These are phyloP conservation scores for Perodicticus potto DNA, from an alignment of 2,797 vertebrate species.

Conservation along the genomic window DNA sequence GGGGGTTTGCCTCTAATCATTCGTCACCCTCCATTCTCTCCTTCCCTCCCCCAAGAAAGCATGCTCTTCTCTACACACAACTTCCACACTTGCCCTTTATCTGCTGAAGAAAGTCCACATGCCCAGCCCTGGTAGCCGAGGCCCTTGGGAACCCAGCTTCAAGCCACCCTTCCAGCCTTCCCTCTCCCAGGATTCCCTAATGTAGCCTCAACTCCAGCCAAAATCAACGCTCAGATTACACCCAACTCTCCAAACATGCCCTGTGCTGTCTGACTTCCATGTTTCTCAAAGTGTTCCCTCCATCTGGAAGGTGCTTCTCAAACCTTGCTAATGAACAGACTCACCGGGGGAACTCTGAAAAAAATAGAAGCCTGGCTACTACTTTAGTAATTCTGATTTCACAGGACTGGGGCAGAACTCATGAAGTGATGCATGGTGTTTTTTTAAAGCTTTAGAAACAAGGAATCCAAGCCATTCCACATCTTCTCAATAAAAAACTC, in stretches of 20 bases:
- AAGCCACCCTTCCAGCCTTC: neutral
- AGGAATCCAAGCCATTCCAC: neutral
- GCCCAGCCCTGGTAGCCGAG: neutral
- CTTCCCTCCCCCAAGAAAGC: neutral
- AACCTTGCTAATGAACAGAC: neutral
- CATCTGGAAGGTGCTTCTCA: neutral
- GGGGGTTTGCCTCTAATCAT: neutral
- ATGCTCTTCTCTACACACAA: neutral
- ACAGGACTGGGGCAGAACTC: neutral
- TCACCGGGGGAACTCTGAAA: neutral
- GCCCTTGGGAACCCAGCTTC: neutral
- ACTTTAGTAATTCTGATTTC: conserved; percentile 42
- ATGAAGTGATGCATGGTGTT: neutral
- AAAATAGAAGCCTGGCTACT: neutral
- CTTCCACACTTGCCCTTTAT: neutral
- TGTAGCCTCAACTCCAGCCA: neutral
- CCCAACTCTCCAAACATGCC: conserved; percentile 4
- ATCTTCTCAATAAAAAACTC: conserved; percentile 15
- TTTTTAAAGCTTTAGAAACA: conserved; percentile 49
- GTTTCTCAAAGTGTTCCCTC: conserved; percentile 50
- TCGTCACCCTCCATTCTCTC: neutral
- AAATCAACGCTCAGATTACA: conserved; percentile 40
- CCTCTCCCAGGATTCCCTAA: neutral
- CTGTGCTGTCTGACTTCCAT: neutral
- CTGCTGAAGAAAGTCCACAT: neutral